Evolutionary conservation across 2,797 vertebrate genomes (phyloP).

Genomic region (Syncerus caffer): DNA sequence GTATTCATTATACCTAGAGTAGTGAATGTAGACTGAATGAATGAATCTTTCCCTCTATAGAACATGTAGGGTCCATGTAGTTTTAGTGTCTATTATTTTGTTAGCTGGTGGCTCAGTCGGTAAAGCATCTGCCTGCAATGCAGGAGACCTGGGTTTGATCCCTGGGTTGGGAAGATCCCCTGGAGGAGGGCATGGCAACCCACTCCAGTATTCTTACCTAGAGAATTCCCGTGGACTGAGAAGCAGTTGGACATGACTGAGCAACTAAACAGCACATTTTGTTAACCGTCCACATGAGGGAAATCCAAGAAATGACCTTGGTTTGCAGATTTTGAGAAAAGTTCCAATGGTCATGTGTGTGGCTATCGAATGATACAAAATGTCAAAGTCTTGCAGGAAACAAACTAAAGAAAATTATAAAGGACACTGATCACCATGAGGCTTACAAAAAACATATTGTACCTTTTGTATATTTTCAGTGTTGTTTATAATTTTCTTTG

Average conservation of each 20-base stretch:
- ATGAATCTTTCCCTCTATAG: background rate
- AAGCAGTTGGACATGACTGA: background rate
- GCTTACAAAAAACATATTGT: background rate
- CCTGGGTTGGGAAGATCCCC: background rate
- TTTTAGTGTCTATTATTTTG: background rate
- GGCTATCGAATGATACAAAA: background rate
- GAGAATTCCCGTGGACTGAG: background rate
- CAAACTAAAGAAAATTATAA: background rate
- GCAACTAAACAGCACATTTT: background rate
- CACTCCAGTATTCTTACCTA: background rate
- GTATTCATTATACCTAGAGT: background rate
- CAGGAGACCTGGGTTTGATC: background rate
- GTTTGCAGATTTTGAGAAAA: background rate
- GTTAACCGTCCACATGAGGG: background rate
- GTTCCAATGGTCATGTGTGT: background rate
- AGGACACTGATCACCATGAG: background rate
- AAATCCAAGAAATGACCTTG: background rate
- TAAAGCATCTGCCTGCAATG: background rate
- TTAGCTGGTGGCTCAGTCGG: background rate
- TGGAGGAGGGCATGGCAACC: background rate
- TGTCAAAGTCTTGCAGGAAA: background rate
- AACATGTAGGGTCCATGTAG: background rate
- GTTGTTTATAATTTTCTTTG: no score
- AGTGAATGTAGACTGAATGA: background rate
- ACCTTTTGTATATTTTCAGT: no score